phyloP scores from a whole-genome alignment of 2,888 invertebrate species.

The Anarsia innoxiella region DNA sequence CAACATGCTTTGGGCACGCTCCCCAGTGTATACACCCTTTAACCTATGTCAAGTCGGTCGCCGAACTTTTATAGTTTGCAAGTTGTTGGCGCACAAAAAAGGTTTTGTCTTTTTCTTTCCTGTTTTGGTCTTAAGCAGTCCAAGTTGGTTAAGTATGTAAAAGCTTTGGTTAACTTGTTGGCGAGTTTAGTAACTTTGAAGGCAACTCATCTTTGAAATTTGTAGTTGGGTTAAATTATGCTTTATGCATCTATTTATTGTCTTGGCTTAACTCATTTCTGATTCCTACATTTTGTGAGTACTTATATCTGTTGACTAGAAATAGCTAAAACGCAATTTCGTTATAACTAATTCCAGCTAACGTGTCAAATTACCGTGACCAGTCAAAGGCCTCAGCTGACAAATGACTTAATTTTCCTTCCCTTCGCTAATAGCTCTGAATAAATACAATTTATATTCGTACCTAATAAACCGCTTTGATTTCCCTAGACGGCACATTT shows the following conservation, averaged over 20 bases:
- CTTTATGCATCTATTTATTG: not conserved
- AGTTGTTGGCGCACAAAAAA: slow-evolving; percentile 4
- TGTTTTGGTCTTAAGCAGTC: slow-evolving; percentile 8
- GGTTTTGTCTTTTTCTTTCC: slow-evolving; percentile 6
- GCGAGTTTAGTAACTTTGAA: too few relatives aligned
- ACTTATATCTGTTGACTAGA: too few relatives aligned
- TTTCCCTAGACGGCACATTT: slow-evolving; percentile 52
- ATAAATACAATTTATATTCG: slow-evolving; percentile 46
- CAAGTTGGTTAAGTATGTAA: slow-evolving; percentile 4
- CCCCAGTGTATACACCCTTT: slow-evolving; percentile 1
- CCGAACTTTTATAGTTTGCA: slow-evolving; percentile 7
- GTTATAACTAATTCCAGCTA: too few relatives aligned
- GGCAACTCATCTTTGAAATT: too few relatives aligned
- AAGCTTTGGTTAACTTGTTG: slow-evolving; percentile 2
- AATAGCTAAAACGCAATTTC: too few relatives aligned
- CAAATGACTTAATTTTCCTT: slow-evolving; percentile 10
- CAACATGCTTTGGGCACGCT: slow-evolving; percentile 1
- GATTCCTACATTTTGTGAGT: not conserved
- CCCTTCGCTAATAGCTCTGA: slow-evolving; percentile 37
- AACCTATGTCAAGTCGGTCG: not conserved
- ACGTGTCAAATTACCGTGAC: too few relatives aligned
- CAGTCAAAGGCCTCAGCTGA: slow-evolving; percentile 3
- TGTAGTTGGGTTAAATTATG: too few relatives aligned
- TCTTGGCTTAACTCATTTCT: not conserved
- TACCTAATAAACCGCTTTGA: slow-evolving; percentile 53